These are phyloP conservation scores for Pterocles orientalis DNA, from an alignment of 2,113 vertebrate species.

Conservation along the genomic window DNA sequence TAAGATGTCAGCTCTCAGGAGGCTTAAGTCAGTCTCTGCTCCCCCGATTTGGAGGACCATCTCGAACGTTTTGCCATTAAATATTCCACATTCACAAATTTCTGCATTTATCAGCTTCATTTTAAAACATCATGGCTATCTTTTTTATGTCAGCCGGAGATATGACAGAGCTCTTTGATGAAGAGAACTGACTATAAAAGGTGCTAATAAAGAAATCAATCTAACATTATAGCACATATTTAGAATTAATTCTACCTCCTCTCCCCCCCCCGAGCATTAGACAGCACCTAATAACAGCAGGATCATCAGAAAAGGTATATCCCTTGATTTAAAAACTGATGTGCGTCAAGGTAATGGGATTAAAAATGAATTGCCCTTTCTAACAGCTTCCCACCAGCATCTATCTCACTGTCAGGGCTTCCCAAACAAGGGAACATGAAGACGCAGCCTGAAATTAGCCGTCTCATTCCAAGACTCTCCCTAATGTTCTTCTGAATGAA, in stretches of 20 bases:
- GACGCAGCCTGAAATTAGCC: not conserved
- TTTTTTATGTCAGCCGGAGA: not conserved
- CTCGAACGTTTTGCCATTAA: conserved; percentile 24
- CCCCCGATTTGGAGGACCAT: not conserved
- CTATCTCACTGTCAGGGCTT: conserved; percentile 25
- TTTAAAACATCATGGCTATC: not conserved
- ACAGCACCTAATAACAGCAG: not conserved
- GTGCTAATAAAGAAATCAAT: conserved; percentile 1
- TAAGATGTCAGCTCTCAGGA: not conserved
- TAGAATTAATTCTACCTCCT: conserved; percentile 3
- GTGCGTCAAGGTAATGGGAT: not conserved
- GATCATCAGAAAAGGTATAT: not conserved
- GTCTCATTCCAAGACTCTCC: not conserved
- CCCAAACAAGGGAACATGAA: not conserved
- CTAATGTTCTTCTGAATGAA: not conserved
- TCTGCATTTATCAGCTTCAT: conserved; percentile 29
- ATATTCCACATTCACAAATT: not conserved
- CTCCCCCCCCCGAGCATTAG: not conserved
- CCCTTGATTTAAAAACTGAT: conserved; percentile 24
- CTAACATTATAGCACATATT: not conserved
- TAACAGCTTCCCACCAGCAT: conserved; percentile 24
- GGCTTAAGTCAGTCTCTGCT: not conserved
- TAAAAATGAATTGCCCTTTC: conserved; percentile 4
- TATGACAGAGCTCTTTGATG: not conserved
- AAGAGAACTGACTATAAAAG: not conserved